Conservation (phyloP, 1,140 invertebrate species). For the Phortica variegata region DNA sequence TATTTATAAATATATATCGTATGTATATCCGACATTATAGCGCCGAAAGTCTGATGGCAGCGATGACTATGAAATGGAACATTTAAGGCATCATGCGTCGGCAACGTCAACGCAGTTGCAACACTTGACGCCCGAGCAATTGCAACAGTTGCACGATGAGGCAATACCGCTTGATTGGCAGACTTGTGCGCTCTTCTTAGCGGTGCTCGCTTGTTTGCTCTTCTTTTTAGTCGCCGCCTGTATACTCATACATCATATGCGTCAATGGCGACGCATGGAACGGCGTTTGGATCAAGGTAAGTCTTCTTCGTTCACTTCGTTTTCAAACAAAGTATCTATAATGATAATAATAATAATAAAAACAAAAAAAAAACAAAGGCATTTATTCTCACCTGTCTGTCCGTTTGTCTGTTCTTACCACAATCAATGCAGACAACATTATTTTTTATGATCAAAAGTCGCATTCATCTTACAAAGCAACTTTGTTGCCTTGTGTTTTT, state of each 20-base stretch:
- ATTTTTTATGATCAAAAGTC: no score
- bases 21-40: conserved; percentile 22
- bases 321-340: no score
- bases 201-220: conserved; percentile 64
- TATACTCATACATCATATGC: conserved; percentile 65
- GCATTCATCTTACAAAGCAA: no score
- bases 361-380: no score
- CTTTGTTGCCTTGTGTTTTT: no score
- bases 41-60: conserved; percentile 46
- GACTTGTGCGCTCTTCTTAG: conserved; percentile 62
- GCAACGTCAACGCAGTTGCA: conserved; percentile 26
- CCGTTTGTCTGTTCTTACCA: no score
- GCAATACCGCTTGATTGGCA: conserved; percentile 61
- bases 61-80: conserved; percentile 38
- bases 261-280: conserved; percentile 64
- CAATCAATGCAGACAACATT: no score
- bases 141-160: conserved; percentile 49
- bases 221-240: conserved; percentile 67
- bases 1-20: no score
- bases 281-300: conserved; percentile 61
- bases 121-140: conserved; percentile 45
- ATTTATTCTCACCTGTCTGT: no score
- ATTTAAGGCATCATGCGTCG: conserved; percentile 25
- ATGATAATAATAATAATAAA: no score
- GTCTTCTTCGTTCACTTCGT: no score